Conservation (phyloP, 2,888 invertebrate genomes). For the Coenonympha arcania region DNA sequence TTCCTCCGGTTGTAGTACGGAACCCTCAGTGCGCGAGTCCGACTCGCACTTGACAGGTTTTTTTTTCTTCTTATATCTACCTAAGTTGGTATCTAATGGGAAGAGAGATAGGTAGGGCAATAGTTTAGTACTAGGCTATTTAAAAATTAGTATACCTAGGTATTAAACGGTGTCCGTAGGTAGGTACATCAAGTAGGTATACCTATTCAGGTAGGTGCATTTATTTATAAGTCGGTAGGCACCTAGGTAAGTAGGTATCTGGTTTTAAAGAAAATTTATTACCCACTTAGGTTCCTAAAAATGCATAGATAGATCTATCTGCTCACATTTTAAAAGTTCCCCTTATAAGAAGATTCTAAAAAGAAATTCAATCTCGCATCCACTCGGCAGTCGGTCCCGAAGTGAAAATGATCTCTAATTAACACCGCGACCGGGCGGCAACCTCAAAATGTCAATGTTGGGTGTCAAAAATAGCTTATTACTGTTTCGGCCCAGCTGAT, state of each 20-base stretch:
- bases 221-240: background rate
- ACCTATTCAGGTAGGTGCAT: background rate
- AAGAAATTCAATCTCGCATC: slow-evolving; percentile 15
- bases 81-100: too few relatives aligned
- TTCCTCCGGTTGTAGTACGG: too few relatives aligned
- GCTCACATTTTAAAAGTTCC: background rate
- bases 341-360: slow-evolving; percentile 1
- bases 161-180: background rate
- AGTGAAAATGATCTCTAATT: slow-evolving; percentile 23
- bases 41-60: too few relatives aligned
- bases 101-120: too few relatives aligned
- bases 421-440: slow-evolving; percentile 24
- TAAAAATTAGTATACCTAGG: background rate
- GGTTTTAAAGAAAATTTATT: background rate
- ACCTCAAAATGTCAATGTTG: slow-evolving; percentile 28
- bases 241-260: background rate
- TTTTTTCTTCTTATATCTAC: too few relatives aligned
- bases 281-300: too few relatives aligned
- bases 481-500: slow-evolving; percentile 21
- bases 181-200: background rate
- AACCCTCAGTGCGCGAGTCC: too few relatives aligned
- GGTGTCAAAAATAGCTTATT: slow-evolving; percentile 25
- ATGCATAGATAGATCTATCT: background rate
- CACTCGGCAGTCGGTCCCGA: background rate
- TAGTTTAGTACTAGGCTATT: too few relatives aligned